A percentile compares a stretch with the other conserved stretches of the same genome.
These are phyloP conservation scores for Lagorchestes hirsutus DNA, from an alignment of 2,797 vertebrate species.

Conservation along the genomic window DNA sequence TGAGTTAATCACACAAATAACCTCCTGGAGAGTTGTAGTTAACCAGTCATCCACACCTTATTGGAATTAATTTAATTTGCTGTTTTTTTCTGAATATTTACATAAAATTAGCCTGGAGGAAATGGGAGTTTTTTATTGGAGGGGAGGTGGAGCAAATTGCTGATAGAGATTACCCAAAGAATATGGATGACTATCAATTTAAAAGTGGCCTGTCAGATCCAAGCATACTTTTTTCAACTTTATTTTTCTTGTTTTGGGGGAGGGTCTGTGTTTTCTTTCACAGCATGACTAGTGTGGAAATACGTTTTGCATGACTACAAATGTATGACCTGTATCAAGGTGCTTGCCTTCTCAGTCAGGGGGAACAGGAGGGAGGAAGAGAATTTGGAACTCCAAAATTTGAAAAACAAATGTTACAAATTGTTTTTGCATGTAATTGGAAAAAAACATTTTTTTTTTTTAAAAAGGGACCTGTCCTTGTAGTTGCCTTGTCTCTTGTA, in stretches of 20 bases:
- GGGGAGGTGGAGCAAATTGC: background rate
- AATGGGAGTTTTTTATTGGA: constrained; percentile 31
- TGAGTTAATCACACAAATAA: constrained; percentile 12
- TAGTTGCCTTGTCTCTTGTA: background rate
- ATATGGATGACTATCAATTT: background rate
- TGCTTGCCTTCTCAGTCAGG: background rate
- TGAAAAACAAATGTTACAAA: background rate
- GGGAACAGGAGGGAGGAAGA: background rate
- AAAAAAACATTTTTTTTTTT: background rate
- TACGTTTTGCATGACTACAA: background rate
- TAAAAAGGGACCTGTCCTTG: too few relatives aligned
- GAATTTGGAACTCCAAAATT: background rate
- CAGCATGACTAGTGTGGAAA: background rate
- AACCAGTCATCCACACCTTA: background rate
- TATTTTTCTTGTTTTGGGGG: background rate
- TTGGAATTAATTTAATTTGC: background rate
- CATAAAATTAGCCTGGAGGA: constrained; percentile 18
- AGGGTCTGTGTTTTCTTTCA: background rate
- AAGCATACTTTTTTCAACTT: background rate
- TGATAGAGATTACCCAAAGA: background rate
- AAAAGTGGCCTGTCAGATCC: background rate
- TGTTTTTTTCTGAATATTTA: constrained; percentile 38
- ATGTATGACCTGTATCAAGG: background rate
- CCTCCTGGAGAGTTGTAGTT: background rate
- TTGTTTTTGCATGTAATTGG: background rate